phyloP scores from a whole-genome alignment of 1,140 invertebrate genomes.

The Hycleus phaleratus region DNA sequence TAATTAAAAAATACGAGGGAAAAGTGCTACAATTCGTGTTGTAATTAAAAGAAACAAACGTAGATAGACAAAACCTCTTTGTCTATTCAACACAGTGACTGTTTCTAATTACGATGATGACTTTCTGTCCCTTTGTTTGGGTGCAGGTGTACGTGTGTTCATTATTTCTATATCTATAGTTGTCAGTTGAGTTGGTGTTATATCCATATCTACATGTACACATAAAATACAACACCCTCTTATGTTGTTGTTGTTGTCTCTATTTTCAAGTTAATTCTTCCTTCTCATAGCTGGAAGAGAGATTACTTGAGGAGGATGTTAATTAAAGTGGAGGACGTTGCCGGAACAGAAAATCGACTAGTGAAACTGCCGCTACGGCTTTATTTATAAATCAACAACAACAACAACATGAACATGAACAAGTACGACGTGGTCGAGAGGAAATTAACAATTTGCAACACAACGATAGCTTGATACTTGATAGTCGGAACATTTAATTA shows the following conservation, averaged over 20 bases:
- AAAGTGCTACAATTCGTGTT: constrained; percentile 11
- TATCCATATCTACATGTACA: neutral
- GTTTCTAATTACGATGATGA: constrained; percentile 23
- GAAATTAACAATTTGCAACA: constrained; percentile 10
- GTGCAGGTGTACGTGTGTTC: constrained; percentile 25
- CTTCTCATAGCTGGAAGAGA: constrained; percentile 1
- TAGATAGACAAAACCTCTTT: too few relatives aligned
- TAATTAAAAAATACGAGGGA: neutral
- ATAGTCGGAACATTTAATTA: too few relatives aligned
- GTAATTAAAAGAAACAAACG: constrained; percentile 7
- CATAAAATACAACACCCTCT: neutral
- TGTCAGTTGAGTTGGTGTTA: constrained; percentile 20
- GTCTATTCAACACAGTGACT: constrained; percentile 2
- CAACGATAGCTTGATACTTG: too few relatives aligned
- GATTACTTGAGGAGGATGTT: constrained; percentile 27
- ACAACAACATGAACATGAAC: too few relatives aligned
- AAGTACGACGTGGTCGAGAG: constrained; percentile 2
- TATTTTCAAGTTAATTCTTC: constrained; percentile 2
- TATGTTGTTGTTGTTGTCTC: neutral
- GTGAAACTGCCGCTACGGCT: constrained; percentile 4
- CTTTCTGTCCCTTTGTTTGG: constrained; percentile 20
- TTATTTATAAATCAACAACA: constrained; percentile 13
- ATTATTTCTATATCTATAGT: constrained; percentile 20
- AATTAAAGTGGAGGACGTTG: constrained; percentile 22
- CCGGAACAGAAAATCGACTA: constrained; percentile 7